A percentile compares a stretch with the other conserved stretches of the same genome.
phyloP scores from a whole-genome alignment of 2,888 invertebrate species.

The Pardosa pseudoannulata region DNA sequence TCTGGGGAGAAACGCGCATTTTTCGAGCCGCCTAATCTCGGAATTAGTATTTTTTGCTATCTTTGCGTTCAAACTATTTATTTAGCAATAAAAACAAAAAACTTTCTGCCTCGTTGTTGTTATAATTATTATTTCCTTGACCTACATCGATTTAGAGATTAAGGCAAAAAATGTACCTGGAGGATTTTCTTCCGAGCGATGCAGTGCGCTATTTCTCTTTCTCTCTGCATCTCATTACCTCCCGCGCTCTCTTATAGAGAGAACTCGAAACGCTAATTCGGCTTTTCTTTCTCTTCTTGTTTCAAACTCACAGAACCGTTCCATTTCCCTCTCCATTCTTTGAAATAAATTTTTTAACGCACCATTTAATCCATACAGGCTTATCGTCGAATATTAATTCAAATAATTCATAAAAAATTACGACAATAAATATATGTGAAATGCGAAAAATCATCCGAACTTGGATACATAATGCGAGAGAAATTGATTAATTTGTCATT shows the following conservation, averaged over 20 bases:
- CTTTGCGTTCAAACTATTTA: neutral
- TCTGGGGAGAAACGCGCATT: constrained; percentile 28
- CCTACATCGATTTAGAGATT: constrained; percentile 37
- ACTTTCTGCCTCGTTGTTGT: neutral
- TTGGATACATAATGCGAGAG: too few relatives aligned
- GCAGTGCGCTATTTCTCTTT: neutral
- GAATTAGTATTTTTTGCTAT: neutral
- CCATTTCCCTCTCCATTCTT: too few relatives aligned
- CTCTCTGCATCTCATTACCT: too few relatives aligned
- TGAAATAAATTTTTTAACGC: too few relatives aligned
- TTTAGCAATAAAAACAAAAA: constrained; percentile 40
- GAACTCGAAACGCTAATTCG: neutral
- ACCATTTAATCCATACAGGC: too few relatives aligned
- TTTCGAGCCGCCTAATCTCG: constrained; percentile 32
- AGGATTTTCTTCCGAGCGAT: neutral
- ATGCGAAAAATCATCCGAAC: too few relatives aligned
- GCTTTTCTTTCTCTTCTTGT: neutral
- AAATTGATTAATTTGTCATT: too few relatives aligned
- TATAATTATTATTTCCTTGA: constrained; percentile 42
- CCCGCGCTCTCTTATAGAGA: neutral
- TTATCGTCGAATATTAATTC: too few relatives aligned
- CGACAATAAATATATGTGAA: too few relatives aligned
- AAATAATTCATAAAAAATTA: too few relatives aligned
- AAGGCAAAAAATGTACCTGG: constrained; percentile 5
- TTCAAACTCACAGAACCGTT: too few relatives aligned